Conservation (phyloP, 2,888 invertebrate species). For the Theodoxus fluviatilis region DNA sequence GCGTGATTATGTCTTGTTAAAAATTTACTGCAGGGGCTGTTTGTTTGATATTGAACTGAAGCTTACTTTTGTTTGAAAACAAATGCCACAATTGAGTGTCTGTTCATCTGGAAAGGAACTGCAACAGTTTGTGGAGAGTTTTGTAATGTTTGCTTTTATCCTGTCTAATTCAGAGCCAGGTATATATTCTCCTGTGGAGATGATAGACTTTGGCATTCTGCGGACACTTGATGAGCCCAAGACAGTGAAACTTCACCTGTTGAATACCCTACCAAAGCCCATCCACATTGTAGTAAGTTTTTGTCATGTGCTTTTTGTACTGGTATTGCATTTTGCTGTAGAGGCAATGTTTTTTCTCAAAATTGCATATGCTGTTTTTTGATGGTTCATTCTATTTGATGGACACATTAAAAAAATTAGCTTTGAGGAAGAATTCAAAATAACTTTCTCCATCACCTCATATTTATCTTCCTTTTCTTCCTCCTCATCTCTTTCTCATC, state of each 20-base stretch:
- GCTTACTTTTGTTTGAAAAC: no score
- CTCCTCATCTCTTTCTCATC: no score
- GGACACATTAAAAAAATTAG: no score
- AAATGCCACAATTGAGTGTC: no score
- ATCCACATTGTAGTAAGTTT: conserved; percentile 73
- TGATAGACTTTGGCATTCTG: conserved; percentile 84
- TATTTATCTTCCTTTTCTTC: no score
- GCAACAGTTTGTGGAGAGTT: background rate
- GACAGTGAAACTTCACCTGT: conserved; percentile 73
- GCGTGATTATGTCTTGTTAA: no score
- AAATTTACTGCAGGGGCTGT: no score
- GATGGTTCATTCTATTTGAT: background rate
- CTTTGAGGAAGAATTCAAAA: no score
- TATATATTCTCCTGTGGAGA: conserved; percentile 79
- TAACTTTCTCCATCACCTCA: no score
- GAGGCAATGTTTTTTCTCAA: background rate
- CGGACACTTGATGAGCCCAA: conserved; percentile 75
- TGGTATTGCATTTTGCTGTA: background rate
- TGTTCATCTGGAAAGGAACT: background rate
- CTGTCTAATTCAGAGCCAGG: conserved; percentile 69
- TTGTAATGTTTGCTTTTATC: conserved; percentile 16
- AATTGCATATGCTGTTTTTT: background rate
- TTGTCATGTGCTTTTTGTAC: background rate
- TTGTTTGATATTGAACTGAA: no score
- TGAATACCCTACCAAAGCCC: conserved; percentile 75